Evolutionary conservation across 1,140 invertebrate species (phyloP).

Genomic region (Oreohelix idahoensis): DNA sequence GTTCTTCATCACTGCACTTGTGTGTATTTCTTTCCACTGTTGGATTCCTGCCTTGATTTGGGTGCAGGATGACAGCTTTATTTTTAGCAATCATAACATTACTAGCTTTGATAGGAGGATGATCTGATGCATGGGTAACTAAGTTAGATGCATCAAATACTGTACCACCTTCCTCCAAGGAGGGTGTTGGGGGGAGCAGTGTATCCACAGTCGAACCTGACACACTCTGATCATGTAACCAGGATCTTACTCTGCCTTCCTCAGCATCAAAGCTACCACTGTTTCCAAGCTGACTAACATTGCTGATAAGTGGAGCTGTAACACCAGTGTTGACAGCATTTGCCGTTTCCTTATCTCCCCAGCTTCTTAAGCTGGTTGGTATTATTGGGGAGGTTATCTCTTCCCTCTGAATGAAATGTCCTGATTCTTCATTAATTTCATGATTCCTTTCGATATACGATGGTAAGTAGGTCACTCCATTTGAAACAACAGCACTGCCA

Average conservation of each 20-base stretch:
- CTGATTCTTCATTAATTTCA: background rate
- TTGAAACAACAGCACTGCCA: conserved; percentile 14
- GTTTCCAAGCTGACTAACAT: conserved; percentile 43
- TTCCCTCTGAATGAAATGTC: background rate
- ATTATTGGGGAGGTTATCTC: background rate
- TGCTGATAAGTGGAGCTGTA: conserved; percentile 36
- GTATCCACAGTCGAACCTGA: conserved; percentile 72
- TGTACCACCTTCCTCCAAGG: conserved; percentile 37
- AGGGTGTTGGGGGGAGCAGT: conserved; percentile 71
- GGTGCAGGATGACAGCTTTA: conserved; percentile 77
- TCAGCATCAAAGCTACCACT: conserved; percentile 30
- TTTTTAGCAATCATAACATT: conserved; percentile 62
- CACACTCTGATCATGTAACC: conserved; percentile 46
- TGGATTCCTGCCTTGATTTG: conserved; percentile 90
- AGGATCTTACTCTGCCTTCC: background rate
- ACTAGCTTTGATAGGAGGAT: conserved; percentile 54
- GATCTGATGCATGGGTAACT: conserved; percentile 34
- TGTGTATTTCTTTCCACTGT: conserved; percentile 86
- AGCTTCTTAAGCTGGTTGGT: background rate
- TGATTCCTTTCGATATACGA: conserved; percentile 17
- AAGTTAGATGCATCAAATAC: conserved; percentile 36
- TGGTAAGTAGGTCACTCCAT: background rate
- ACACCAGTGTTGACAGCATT: background rate
- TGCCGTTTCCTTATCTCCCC: background rate
- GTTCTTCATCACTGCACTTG: conserved; percentile 76